Percentiles rank a stretch among this genome's conserved stretches.
Conservation (phyloP, 2,113 vertebrate genomes). For the Seriola quinqueradiata region DNA sequence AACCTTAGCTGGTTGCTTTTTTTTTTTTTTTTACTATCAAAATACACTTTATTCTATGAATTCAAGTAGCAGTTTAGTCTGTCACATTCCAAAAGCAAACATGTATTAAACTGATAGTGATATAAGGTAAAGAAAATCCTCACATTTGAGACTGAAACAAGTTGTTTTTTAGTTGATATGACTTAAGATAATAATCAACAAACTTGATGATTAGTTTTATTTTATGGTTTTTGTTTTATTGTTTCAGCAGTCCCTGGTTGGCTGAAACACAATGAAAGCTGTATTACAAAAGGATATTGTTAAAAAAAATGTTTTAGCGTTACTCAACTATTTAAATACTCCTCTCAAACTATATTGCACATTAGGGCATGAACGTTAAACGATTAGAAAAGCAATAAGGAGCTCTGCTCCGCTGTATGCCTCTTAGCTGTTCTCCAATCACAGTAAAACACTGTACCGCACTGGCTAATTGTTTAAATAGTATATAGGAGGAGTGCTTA, state of each 20-base stretch:
- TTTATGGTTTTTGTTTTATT: too few relatives aligned
- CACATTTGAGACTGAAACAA: not conserved
- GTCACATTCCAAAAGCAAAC: not conserved
- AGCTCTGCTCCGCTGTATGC: not conserved
- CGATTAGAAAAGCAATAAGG: constrained; percentile 18
- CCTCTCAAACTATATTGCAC: not conserved
- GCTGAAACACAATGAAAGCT: not conserved
- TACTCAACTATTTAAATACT: constrained; percentile 6
- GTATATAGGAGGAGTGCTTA: not conserved
- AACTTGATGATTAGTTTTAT: too few relatives aligned
- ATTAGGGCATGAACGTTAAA: constrained; percentile 1
- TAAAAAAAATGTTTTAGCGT: too few relatives aligned
- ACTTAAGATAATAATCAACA: too few relatives aligned
- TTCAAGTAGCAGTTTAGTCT: not conserved
- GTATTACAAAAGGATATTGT: not conserved
- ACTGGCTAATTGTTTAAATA: constrained; percentile 41
- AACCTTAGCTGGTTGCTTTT: too few relatives aligned
- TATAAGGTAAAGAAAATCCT: too few relatives aligned
- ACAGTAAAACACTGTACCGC: not conserved
- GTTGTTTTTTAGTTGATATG: too few relatives aligned
- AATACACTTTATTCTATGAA: too few relatives aligned
- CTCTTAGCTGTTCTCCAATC: constrained; percentile 33
- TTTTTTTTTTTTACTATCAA: too few relatives aligned
- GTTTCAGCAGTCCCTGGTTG: not conserved
- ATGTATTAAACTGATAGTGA: not conserved